Conservation (phyloP, 2,113 vertebrate species). For the Orycteropus afer region DNA sequence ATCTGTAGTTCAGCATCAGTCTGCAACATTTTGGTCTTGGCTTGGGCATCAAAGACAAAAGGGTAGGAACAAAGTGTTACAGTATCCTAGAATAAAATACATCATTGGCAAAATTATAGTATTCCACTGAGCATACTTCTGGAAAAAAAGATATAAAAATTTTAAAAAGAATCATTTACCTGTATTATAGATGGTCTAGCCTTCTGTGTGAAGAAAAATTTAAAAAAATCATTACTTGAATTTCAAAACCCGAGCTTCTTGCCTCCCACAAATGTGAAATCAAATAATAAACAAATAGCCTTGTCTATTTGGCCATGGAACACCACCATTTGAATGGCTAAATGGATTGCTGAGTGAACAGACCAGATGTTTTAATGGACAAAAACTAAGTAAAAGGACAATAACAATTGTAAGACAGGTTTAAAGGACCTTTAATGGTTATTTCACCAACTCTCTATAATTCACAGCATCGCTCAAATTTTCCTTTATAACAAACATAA, state of each 20-base stretch:
- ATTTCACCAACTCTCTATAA: neutral
- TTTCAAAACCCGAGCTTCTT: constrained; percentile 40
- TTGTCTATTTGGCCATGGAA: neutral
- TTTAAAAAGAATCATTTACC: constrained; percentile 82
- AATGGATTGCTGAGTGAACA: neutral
- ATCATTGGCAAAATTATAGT: neutral
- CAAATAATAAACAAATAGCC: neutral
- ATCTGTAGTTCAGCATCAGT: constrained; percentile 98
- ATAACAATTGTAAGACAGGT: neutral
- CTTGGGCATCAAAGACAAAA: constrained; percentile 97
- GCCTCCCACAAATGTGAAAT: neutral
- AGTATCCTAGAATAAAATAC: constrained; percentile 87
- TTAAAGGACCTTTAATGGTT: neutral
- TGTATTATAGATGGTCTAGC: constrained; percentile 92
- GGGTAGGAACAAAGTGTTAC: constrained; percentile 98
- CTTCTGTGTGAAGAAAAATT: constrained; percentile 90
- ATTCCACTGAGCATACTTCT: constrained; percentile 15
- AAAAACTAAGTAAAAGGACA: neutral
- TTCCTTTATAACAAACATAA: neutral
- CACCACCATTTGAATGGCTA: neutral
- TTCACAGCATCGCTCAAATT: neutral
- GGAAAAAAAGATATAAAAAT: constrained; percentile 40
- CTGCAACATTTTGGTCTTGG: constrained; percentile 99
- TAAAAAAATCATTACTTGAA: constrained; percentile 67
- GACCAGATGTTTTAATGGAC: neutral